Conservation (phyloP, 1,140 invertebrate genomes). For the Bombus terrestris region DNA sequence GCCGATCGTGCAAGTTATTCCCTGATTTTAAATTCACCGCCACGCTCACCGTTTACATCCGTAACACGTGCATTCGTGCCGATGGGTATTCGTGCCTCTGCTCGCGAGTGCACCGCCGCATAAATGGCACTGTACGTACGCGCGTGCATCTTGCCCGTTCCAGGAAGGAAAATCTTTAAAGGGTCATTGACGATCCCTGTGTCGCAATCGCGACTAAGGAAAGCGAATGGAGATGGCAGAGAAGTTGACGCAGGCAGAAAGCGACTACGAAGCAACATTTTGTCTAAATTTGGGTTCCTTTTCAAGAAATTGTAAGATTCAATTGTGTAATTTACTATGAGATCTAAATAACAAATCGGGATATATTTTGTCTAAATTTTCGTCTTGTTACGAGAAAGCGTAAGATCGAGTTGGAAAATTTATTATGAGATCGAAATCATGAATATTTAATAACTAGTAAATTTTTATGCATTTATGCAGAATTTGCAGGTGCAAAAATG, state of each 20-base stretch:
- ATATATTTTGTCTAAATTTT: too few species aligned
- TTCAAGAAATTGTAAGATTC: too few species aligned
- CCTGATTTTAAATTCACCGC: slow-evolving; percentile 66
- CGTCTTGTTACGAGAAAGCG: too few species aligned
- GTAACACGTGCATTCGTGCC: slow-evolving; percentile 60
- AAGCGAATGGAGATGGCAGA: neutral
- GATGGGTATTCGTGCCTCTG: slow-evolving; percentile 38
- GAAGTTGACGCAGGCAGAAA: neutral
- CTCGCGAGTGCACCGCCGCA: slow-evolving; percentile 1
- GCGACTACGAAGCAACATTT: neutral
- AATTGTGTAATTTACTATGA: too few species aligned
- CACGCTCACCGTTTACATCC: slow-evolving; percentile 64
- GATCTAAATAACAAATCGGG: too few species aligned
- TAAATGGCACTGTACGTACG: slow-evolving; percentile 5
- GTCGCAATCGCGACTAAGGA: neutral
- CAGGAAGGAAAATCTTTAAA: slow-evolving; percentile 39
- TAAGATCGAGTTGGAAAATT: too few species aligned
- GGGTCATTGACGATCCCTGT: neutral
- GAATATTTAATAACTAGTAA: too few species aligned
- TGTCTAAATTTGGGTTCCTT: neutral
- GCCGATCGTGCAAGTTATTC: slow-evolving; percentile 59
- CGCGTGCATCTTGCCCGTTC: slow-evolving; percentile 16
- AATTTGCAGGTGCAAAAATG: too few species aligned
- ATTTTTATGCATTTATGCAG: too few species aligned
- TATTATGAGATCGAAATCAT: too few species aligned